Percentiles rank a stretch among this genome's conserved stretches.
phyloP scores from a whole-genome alignment of 2,888 invertebrate species.

The Drosophila imparisetae region DNA sequence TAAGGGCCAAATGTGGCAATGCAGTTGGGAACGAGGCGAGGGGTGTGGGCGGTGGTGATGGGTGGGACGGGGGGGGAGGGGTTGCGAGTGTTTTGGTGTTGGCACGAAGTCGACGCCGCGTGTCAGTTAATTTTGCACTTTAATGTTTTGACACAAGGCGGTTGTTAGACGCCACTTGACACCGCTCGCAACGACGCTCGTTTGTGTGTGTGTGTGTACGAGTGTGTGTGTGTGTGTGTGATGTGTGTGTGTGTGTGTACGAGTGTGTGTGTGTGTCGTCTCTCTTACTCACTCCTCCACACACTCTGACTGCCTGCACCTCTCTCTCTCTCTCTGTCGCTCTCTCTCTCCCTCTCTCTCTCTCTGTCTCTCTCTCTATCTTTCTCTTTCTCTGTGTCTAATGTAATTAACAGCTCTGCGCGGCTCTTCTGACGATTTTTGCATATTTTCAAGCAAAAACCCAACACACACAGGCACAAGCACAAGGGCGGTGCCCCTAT shows the following conservation, averaged over 20 bases:
- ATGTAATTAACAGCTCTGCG: conserved; percentile 64
- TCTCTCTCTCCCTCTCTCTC: background rate
- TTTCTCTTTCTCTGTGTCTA: conserved; percentile 21
- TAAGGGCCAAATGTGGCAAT: conserved; percentile 13
- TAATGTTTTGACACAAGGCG: conserved; percentile 68
- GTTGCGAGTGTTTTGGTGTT: conserved; percentile 13
- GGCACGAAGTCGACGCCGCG: conserved; percentile 59
- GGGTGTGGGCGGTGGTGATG: too few relatives aligned
- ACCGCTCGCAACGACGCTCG: background rate
- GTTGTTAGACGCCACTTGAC: conserved; percentile 65
- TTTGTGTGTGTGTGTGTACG: background rate
- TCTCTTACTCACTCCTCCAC: background rate
- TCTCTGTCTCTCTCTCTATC: background rate
- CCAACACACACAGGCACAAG: conserved; percentile 14
- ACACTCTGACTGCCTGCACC: background rate
- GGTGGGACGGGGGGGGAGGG: background rate
- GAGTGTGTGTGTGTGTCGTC: background rate
- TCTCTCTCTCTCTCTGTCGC: background rate
- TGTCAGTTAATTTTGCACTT: conserved; percentile 69
- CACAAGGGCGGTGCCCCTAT: conserved; percentile 28
- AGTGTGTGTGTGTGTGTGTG: too few relatives aligned
- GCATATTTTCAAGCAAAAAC: conserved; percentile 50
- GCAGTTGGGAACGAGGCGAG: background rate
- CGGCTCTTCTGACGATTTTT: conserved; percentile 61
- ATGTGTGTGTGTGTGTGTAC: background rate